These are phyloP conservation scores for Collichthys lucidus DNA, from an alignment of 2,113 vertebrate species.

Conservation along the genomic window DNA sequence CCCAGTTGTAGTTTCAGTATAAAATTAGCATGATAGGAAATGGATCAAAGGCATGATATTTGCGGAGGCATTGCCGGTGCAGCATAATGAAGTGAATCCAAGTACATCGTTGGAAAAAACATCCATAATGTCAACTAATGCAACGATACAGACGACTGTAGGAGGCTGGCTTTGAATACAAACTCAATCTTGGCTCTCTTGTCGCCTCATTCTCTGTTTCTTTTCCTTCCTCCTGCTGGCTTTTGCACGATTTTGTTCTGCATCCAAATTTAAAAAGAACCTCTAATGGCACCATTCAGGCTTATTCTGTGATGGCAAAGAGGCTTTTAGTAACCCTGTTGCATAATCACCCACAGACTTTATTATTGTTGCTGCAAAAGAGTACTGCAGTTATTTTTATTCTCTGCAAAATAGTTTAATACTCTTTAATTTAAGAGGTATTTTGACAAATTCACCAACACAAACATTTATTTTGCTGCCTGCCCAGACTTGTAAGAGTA, in stretches of 20 bases:
- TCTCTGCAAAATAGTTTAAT: neutral
- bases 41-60: slow-evolving; percentile 44
- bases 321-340: slow-evolving; percentile 37
- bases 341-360: slow-evolving; percentile 35
- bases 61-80: slow-evolving; percentile 24
- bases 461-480: slow-evolving; percentile 12
- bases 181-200: slow-evolving; percentile 43
- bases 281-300: slow-evolving; percentile 18
- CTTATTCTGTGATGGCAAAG: slow-evolving; percentile 24
- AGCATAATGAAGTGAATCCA: slow-evolving; percentile 59
- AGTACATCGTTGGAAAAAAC: slow-evolving; percentile 41
- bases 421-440: slow-evolving; percentile 2
- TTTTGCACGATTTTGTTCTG: slow-evolving; percentile 44
- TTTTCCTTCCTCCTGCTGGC: slow-evolving; percentile 22
- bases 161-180: slow-evolving; percentile 47
- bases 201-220: slow-evolving; percentile 33
- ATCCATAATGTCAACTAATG: slow-evolving; percentile 44
- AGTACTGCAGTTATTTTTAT: slow-evolving; percentile 23
- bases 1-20: slow-evolving; percentile 28
- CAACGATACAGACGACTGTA: slow-evolving; percentile 17
- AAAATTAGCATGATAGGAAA: slow-evolving; percentile 20
- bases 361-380: slow-evolving; percentile 54
- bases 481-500: neutral
- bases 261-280: slow-evolving; percentile 31
- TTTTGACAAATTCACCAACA: slow-evolving; percentile 10